Conservation (phyloP, 1,140 invertebrate species). For the Drosophila busckii region DNA sequence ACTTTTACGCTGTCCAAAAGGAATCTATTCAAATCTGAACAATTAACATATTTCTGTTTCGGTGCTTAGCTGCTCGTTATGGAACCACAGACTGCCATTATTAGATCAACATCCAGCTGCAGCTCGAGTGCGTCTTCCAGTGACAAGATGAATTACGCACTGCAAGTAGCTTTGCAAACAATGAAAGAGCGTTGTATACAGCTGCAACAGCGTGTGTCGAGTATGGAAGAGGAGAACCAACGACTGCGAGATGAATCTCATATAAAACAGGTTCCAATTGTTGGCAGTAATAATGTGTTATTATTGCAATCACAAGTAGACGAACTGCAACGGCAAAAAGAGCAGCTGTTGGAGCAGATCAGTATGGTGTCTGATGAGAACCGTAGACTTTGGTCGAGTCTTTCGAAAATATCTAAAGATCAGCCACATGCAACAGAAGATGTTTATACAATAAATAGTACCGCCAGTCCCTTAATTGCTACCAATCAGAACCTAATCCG, state of each 20-base stretch:
- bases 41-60: background rate
- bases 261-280: conserved; percentile 14
- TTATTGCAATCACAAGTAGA: conserved; percentile 82
- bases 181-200: conserved; percentile 88
- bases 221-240: conserved; percentile 87
- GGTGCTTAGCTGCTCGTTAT: conserved; percentile 4
- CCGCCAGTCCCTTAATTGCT: conserved; percentile 8
- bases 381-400: conserved; percentile 86
- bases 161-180: conserved; percentile 87
- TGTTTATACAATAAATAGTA: background rate
- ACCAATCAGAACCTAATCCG: conserved; percentile 79
- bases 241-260: conserved; percentile 80
- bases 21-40: background rate
- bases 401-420: conserved; percentile 83
- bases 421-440: conserved; percentile 61
- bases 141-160: conserved; percentile 79
- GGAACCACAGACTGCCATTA: conserved; percentile 28
- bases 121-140: conserved; percentile 13
- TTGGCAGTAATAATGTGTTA: conserved; percentile 78
- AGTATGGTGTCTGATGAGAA: conserved; percentile 90
- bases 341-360: conserved; percentile 86
- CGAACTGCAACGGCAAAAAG: conserved; percentile 86
- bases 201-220: conserved; percentile 84
- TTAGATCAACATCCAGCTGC: background rate
- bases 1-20: background rate